Percentiles rank a stretch among this genome's conserved stretches.
These are phyloP conservation scores for Dipodomys stephensi DNA, from an alignment of 2,113 vertebrate genomes.

Conservation along the genomic window DNA sequence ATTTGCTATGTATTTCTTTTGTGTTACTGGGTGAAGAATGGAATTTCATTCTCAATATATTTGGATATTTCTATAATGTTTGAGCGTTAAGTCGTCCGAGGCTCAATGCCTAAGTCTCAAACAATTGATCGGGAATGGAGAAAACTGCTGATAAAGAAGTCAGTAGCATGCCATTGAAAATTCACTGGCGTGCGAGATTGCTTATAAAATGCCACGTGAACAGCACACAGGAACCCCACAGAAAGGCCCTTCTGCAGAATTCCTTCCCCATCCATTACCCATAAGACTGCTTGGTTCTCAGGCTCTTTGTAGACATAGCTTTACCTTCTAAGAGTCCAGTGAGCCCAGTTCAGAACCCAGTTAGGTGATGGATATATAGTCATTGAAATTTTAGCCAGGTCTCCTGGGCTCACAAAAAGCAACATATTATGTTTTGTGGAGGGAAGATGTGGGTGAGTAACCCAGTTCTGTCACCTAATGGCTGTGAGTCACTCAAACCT, in stretches of 20 bases:
- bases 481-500: background rate
- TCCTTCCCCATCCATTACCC: too few relatives aligned
- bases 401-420: background rate
- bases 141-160: background rate
- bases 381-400: background rate
- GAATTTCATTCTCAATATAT: conserved; percentile 20
- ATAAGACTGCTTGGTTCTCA: background rate
- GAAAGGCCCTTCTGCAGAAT: background rate
- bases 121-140: background rate
- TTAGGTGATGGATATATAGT: background rate
- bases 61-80: background rate
- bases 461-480: conserved; percentile 20
- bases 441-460: background rate
- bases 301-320: background rate
- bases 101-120: conserved; percentile 10
- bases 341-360: background rate
- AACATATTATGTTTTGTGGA: background rate
- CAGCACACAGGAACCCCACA: background rate
- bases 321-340: background rate
- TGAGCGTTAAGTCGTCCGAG: background rate
- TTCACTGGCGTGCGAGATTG: background rate
- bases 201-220: background rate
- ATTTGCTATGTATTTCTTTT: background rate
- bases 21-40: background rate
- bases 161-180: background rate